Evolutionary conservation across 2,888 invertebrate genomes (phyloP), one percentile per base, ranked within the genome.

Genomic region (Tachystola acroxantha): DNA sequence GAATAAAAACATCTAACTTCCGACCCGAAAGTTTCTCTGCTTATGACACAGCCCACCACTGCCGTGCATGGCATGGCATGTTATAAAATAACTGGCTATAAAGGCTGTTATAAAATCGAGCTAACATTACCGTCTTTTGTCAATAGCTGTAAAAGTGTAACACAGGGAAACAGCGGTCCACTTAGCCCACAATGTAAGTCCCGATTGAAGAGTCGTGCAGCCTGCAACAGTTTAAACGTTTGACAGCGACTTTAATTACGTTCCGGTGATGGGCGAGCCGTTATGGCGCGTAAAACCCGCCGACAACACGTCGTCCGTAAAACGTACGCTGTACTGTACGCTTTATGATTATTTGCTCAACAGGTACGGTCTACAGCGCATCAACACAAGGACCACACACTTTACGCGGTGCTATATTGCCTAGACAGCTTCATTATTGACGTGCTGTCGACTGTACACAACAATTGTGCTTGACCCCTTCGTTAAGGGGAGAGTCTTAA

Each of bases 281-380:
- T 59, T 59, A 58, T 54, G 44, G 57, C 49, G 51, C 63, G 56
- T 68, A 64, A 66, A 66, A 59, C 50, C 37, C 13, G 10, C 45
- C 44, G 43, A 49, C 57, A 50, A 54, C 48, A 55, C 40, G 45
- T 46, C 51, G 46, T 45, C 42, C 40, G 54, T 55, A 51, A 57
- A 60, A 54, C 49, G 41, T 43, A 52, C 16, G n/a, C n/a, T n/a
- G n/a, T n/a, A n/a, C 16, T 6, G 16, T 16, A 16, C 55, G 48
- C 56, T 75, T 75, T 78, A 75, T 71, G 67, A 67, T 73, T 75
- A 71, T 76, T 71, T 66, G 67, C 53, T 71, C 74, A 78, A 76
- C 73, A 75, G 69, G 76, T 76, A 64, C 51, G 44, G 6, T 20
- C 9, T 6, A 16, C 16, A 6, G 16, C 16, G 16, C n/a, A n/a